A percentile compares a stretch with the other conserved stretches of the same genome.
Conservation (phyloP, 2,888 invertebrate genomes). For the Masnerella sp. region DNA sequence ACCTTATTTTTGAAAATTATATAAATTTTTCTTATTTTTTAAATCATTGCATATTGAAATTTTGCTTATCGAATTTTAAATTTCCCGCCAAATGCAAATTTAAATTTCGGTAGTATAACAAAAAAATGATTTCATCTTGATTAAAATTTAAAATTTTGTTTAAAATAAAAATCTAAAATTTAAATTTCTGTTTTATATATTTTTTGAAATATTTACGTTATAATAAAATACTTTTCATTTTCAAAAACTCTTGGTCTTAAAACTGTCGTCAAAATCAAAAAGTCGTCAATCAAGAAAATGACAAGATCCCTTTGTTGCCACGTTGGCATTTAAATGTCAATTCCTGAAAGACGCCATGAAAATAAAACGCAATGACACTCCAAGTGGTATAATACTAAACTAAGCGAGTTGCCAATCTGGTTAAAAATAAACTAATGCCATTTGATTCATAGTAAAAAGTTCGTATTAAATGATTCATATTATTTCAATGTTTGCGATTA, state of each 20-base stretch:
- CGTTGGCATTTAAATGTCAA: constrained; percentile 47
- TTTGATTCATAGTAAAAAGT: constrained; percentile 14
- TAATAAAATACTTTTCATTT: too few relatives aligned
- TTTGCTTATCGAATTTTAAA: neutral
- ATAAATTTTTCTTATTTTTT: too few relatives aligned
- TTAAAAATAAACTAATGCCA: constrained; percentile 25
- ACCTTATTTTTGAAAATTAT: too few relatives aligned
- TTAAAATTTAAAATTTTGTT: neutral
- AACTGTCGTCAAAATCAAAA: neutral
- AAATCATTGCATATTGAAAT: neutral
- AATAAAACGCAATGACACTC: constrained; percentile 39
- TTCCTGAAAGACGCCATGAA: constrained; percentile 39
- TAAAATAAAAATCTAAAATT: neutral
- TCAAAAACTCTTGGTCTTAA: neutral
- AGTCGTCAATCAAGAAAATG: constrained; percentile 9
- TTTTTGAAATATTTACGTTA: too few relatives aligned
- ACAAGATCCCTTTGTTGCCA: constrained; percentile 29
- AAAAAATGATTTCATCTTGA: too few relatives aligned
- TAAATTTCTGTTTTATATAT: neutral
- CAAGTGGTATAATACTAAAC: constrained; percentile 14
- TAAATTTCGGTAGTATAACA: too few relatives aligned
- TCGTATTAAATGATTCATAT: constrained; percentile 1
- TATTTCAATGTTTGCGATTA: constrained; percentile 1
- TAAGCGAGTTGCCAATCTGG: constrained; percentile 19
- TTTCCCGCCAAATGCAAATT: neutral